A percentile compares a stretch with the other conserved stretches of the same genome.
Conservation (phyloP, 1,140 invertebrate genomes). For the Diorhabda carinulata region DNA sequence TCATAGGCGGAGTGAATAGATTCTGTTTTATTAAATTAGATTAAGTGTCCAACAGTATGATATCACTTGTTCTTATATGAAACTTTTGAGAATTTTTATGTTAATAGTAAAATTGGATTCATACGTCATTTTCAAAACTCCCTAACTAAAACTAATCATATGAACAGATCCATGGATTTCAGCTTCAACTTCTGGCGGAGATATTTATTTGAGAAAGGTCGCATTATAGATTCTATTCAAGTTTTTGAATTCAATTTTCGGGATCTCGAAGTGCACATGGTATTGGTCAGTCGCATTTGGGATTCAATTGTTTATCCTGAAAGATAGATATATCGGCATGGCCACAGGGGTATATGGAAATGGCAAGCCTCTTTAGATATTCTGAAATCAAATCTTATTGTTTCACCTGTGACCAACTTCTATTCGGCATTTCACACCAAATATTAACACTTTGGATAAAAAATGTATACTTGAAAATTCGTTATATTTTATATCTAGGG, state of each 20-base stretch:
- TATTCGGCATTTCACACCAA: slow-evolving; percentile 29
- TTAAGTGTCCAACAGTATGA: no score
- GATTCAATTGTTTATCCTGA: slow-evolving; percentile 47
- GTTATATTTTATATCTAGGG: not conserved
- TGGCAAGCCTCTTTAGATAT: slow-evolving; percentile 41
- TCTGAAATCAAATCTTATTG: slow-evolving; percentile 44
- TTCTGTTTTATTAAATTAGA: no score
- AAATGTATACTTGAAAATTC: not conserved
- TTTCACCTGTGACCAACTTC: slow-evolving; percentile 38
- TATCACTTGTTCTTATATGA: no score
- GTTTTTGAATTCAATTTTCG: slow-evolving; percentile 51
- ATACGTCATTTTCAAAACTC: not conserved
- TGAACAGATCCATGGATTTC: not conserved
- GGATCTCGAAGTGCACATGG: slow-evolving; percentile 44
- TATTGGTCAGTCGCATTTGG: slow-evolving; percentile 48
- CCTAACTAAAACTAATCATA: slow-evolving; percentile 2
- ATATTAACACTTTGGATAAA: slow-evolving; percentile 41
- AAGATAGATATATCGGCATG: slow-evolving; percentile 44
- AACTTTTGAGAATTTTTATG: no score
- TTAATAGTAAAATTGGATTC: no score
- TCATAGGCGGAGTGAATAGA: no score
- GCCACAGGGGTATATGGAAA: slow-evolving; percentile 45
- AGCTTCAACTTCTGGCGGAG: slow-evolving; percentile 22
- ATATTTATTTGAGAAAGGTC: slow-evolving; percentile 43
- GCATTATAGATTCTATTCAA: slow-evolving; percentile 48